Base-by-base conservation (phyloP, 1,140 invertebrate genomes). In the Hestina assimilis region DNA sequence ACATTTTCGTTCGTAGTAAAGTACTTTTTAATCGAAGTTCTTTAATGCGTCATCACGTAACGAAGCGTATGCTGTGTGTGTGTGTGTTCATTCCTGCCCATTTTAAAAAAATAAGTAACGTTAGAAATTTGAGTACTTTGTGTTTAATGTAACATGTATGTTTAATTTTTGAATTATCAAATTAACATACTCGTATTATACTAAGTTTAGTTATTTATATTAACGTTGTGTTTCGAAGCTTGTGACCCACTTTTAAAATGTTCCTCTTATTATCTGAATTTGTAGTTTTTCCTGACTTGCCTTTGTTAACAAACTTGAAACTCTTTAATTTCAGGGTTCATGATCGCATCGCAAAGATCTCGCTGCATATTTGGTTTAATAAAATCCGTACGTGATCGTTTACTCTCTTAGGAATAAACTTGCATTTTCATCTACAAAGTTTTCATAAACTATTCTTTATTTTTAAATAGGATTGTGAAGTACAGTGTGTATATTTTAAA, bases 221-320 rank as follows among this genome's bases (percentile, higher is more conserved):
- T 40, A 45, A 59, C 31, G 12, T 35, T 45, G 52, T 52, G 41
- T 46, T 40, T 40, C 24, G 8, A 38, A 55, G 20, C 46, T 46
- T 46, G 24, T 46, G 56, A 52, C 56, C 56, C 35, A 52, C 14
- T 59, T 59, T 31, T 51, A 21, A 50, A 59, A 52, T 52, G 56
- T 41, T 52, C 45, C 41, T 55, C 28, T 48, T 41, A 15, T 33
- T 48, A 38, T 21, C 42, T 42, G 41, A 43, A 35, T 35, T 54
- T 38, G 33, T 43, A 38, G 29, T 60, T 52, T 29, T 55, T 38
- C 45, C 40, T 26, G 55, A 54, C 56, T 52, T 59, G 31, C 56
- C 40, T 59, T 52, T 59, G 56, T 59, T 59, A 29, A 45, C 21
- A 21, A 59, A 59, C 56, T 59, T 50, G 23, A 59, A 33, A 48